phyloP scores from a whole-genome alignment of 92 coral and sea anemone species.

The Pocillopora meandrina region DNA sequence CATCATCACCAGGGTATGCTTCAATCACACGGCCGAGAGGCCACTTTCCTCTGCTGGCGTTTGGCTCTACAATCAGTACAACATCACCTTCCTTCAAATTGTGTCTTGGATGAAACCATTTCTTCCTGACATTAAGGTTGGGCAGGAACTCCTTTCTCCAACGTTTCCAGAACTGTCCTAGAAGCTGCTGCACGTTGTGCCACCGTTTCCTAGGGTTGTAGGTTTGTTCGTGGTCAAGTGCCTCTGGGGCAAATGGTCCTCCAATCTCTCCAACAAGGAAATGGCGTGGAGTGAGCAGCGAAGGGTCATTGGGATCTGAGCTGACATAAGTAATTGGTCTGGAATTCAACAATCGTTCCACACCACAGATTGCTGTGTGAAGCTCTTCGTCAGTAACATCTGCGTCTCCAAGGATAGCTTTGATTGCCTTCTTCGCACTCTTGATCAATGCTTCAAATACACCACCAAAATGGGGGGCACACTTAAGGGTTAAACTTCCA shows the following conservation, averaged over 20 bases:
- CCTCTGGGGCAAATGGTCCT: slow-evolving; percentile 65
- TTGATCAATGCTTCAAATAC: slow-evolving; percentile 70
- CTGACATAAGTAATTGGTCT: slow-evolving; percentile 63
- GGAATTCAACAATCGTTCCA: slow-evolving; percentile 59
- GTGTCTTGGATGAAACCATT: slow-evolving; percentile 65
- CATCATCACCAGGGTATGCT: slow-evolving; percentile 52
- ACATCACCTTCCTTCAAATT: slow-evolving; percentile 60
- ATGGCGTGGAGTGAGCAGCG: slow-evolving; percentile 60
- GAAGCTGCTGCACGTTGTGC: slow-evolving; percentile 65
- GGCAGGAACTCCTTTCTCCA: slow-evolving; percentile 70
- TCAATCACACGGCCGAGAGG: slow-evolving; percentile 54
- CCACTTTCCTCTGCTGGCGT: slow-evolving; percentile 59
- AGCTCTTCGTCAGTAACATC: slow-evolving; percentile 56
- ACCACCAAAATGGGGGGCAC: slow-evolving; percentile 60
- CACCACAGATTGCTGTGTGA: slow-evolving; percentile 70
- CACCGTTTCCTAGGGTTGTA: slow-evolving; percentile 62
- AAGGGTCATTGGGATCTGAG: slow-evolving; percentile 54
- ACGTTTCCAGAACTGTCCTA: slow-evolving; percentile 64
- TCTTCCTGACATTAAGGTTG: slow-evolving; percentile 47
- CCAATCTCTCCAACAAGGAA: slow-evolving; percentile 68
- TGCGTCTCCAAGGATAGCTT: slow-evolving; percentile 48
- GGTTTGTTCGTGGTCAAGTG: slow-evolving; percentile 35
- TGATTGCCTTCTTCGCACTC: slow-evolving; percentile 62
- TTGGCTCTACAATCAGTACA: slow-evolving; percentile 52
- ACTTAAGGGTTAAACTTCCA: slow-evolving; percentile 68